Evolutionary conservation across 2,888 invertebrate species (phyloP), one percentile per base, ranked within the genome.

Genomic region (Megaustenia siamemsis): DNA sequence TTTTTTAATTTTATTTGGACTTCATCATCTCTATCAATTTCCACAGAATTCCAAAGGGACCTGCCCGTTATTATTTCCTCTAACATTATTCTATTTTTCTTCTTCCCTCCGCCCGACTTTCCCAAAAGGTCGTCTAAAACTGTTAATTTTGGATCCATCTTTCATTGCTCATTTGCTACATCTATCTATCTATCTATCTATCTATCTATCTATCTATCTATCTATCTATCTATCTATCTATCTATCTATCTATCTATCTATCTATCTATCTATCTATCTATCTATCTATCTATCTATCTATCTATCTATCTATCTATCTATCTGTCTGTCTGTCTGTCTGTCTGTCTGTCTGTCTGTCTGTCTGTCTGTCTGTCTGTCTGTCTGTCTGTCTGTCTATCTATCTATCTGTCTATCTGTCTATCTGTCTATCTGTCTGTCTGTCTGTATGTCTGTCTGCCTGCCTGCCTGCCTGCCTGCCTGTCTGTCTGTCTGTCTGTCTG

Each of bases 1-100:
- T 82, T 82, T 82, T 82, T 82, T 82, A 82, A 82, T 82, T 82
- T 82, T 71, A 82, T 73, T 82, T 56, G 10, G 73, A 43, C 56
- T 38, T 75, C 82, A 53, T 82, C 82, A 73, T 82, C 71, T 82
- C 49, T 82, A 71, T 82, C 82, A 73, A 71, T 82, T 73, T 82
- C 73, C 71, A 71, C n/a, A n/a, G 28, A 75, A 63, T 49, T 82
- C 82, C 75, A 32, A 82, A 56, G 73, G 73, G 75, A 75, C 82
- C 6, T 24, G 73, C 24, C 56, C 60, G 73, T 82, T 75, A 73
- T 75, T 82, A 75, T 82, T 82, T 75, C 21, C 63, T 60, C 63
- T 73, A 73, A 82, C 75, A 10, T 43, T 60, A 82, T 82, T 73
- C 60, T 56, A 75, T 68, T 83, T 45, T 76, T 43, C 60, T 28